Percentiles rank a stretch among this genome's conserved stretches.
Evolutionary conservation across 2,888 invertebrate species (phyloP).

Genomic region (Orchestes rusci): DNA sequence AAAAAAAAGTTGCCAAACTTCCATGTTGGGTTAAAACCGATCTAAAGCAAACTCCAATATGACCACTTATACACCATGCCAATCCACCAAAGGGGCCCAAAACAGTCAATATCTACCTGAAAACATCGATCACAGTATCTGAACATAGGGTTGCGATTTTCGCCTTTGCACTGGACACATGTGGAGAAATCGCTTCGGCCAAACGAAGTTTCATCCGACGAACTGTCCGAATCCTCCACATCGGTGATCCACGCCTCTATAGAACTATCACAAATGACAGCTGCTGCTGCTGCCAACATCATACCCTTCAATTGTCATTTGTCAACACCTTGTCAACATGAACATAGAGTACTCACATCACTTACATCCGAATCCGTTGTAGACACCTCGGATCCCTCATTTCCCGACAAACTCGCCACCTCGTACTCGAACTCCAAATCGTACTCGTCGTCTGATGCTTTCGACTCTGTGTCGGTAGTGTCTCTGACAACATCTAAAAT

Average conservation of each 20-base stretch:
- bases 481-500: slow-evolving; percentile 42
- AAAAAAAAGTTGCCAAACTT: too few relatives aligned
- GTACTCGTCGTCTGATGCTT: slow-evolving; percentile 31
- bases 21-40: too few relatives aligned
- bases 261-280: slow-evolving; percentile 37
- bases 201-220: slow-evolving; percentile 32
- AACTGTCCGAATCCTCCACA: slow-evolving; percentile 39
- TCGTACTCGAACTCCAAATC: slow-evolving; percentile 39
- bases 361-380: slow-evolving; percentile 51
- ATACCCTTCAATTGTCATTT: slow-evolving; percentile 26
- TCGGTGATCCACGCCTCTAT: slow-evolving; percentile 40
- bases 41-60: slow-evolving; percentile 1
- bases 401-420: slow-evolving; percentile 48
- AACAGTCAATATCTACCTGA: slow-evolving; percentile 45
- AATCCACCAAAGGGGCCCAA: slow-evolving; percentile 8
- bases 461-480: slow-evolving; percentile 40
- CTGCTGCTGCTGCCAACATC: slow-evolving; percentile 36
- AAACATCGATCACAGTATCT: slow-evolving; percentile 65
- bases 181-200: slow-evolving; percentile 51
- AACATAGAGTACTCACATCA: too few relatives aligned
- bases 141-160: slow-evolving; percentile 56
- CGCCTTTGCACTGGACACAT: slow-evolving; percentile 57
- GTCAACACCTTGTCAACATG: too few relatives aligned
- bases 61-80: slow-evolving; percentile 3
- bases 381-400: slow-evolving; percentile 29